Evolutionary conservation across 2,888 invertebrate genomes (phyloP).

Genomic region (Charanyca ferruginea): DNA sequence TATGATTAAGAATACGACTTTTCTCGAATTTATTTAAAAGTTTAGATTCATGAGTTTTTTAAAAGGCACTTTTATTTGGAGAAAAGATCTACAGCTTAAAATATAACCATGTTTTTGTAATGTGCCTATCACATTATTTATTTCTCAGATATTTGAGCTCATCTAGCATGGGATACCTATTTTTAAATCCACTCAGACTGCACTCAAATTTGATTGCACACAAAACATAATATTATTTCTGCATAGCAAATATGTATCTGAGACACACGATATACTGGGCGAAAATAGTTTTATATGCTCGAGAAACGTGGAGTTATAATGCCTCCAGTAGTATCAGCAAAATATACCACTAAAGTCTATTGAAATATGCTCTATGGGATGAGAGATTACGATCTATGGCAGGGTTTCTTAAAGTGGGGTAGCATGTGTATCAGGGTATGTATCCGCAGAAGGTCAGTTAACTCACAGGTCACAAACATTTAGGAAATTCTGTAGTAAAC

Average conservation of each 20-base stretch:
- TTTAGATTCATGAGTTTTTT: too few species aligned
- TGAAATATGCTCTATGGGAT: too few species aligned
- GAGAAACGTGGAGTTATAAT: conserved; percentile 2
- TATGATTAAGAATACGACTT: too few species aligned
- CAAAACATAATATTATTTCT: neutral
- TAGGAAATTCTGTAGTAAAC: too few species aligned
- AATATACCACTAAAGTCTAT: neutral
- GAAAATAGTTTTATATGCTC: conserved; percentile 26
- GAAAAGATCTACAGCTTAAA: neutral
- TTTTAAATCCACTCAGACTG: neutral
- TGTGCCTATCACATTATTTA: neutral
- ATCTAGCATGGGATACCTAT: neutral
- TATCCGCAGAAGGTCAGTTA: too few species aligned
- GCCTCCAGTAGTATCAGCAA: too few species aligned
- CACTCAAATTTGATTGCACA: conserved; percentile 1
- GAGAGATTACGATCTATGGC: too few species aligned
- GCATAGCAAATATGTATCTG: neutral
- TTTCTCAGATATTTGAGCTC: neutral
- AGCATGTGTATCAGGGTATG: too few species aligned
- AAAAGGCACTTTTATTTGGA: too few species aligned
- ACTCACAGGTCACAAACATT: too few species aligned
- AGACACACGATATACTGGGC: neutral
- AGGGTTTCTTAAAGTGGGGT: too few species aligned
- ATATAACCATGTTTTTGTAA: neutral
- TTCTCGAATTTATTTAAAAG: too few species aligned